A percentile compares a stretch with the other conserved stretches of the same genome.
Evolutionary conservation across 2,888 invertebrate genomes (phyloP).

Genomic region (Netelia virgata): DNA sequence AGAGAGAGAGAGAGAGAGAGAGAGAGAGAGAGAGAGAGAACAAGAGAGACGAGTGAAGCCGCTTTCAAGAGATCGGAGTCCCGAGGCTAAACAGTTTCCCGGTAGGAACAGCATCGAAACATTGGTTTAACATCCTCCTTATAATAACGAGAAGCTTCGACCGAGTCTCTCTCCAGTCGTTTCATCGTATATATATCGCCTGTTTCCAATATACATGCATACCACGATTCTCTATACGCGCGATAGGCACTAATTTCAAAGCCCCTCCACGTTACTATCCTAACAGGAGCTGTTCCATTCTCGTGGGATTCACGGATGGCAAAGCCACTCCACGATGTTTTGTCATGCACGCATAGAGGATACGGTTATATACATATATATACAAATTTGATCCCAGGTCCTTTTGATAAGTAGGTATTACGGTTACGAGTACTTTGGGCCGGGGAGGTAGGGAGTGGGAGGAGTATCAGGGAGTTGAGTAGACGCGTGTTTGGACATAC

Average conservation of each 20-base stretch:
- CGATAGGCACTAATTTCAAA: constrained; percentile 51
- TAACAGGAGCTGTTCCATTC: constrained; percentile 38
- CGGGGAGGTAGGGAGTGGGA: not conserved
- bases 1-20: constrained; percentile 39
- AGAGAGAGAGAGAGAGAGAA: constrained; percentile 26
- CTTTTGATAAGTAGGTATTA: constrained; percentile 60
- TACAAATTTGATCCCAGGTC: constrained; percentile 26
- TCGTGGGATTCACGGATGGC: constrained; percentile 44
- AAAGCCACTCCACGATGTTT: constrained; percentile 51
- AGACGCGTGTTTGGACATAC: constrained; percentile 23
- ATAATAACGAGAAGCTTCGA: constrained; percentile 49
- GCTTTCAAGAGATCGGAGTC: constrained; percentile 16
- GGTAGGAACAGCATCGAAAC: constrained; percentile 41
- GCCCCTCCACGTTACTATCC: constrained; percentile 24
- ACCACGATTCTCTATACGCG: no score
- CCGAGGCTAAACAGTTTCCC: constrained; percentile 18
- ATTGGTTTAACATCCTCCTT: constrained; percentile 42
- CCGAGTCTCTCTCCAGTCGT: constrained; percentile 17
- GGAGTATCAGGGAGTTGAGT: constrained; percentile 21
- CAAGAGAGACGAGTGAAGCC: constrained; percentile 12
- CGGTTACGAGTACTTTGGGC: constrained; percentile 51
- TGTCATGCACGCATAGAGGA: constrained; percentile 65
- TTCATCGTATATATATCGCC: not conserved
- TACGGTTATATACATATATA: not conserved
- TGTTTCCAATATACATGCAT: not conserved